Base-by-base conservation (phyloP, 2,888 invertebrate species). In the Tetropium fuscum region DNA sequence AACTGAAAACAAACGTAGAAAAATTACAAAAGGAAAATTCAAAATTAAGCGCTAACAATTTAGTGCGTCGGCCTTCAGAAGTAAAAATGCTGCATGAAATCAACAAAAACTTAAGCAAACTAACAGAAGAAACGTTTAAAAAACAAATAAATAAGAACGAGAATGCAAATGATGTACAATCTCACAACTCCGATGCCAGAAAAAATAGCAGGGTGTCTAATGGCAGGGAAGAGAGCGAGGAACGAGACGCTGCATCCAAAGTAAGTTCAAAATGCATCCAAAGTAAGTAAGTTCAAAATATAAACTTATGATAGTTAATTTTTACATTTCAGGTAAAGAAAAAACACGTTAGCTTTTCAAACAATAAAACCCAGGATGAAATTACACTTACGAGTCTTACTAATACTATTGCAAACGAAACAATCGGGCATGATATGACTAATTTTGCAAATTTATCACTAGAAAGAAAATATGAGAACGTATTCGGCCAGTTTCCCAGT, bases 1-100 rank as follows among this genome's bases (percentile, higher is more conserved):
- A 85, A 40, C 78, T 90, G 18, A 87, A 87, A 66, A 84, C 85
- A 47, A 90, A 92, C 78, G 80, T 90, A 11, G 90, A 91, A 54
- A 86, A 87, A 70, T 74, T 92, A 2, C 87, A 86, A 63, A 89
- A 87, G 71, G 88, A 88, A 74, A 91, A 89, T 73, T 85, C 86
- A 61, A 85, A 87, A 74, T 81, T 90, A 49, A 84, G 13, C 61
- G 86, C 86, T 40, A 85, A 85, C 55, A 87, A 88, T 77, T 82
- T 86, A 63, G 79, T 86, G 6, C 79, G 87, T 58, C 80, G 88
- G 53, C 72, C 74, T 34, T 84, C 87, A n/a, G 92, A 91, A 64
- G 87, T 89, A 22, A 91, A 89, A 83, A 88, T 91, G 79, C 83
- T 93, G 61, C 88, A 91, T 71, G 88, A 90, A 79, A 92, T 93